Base-by-base conservation (phyloP, 1,140 invertebrate species). In the Pachypsylla venusta region DNA sequence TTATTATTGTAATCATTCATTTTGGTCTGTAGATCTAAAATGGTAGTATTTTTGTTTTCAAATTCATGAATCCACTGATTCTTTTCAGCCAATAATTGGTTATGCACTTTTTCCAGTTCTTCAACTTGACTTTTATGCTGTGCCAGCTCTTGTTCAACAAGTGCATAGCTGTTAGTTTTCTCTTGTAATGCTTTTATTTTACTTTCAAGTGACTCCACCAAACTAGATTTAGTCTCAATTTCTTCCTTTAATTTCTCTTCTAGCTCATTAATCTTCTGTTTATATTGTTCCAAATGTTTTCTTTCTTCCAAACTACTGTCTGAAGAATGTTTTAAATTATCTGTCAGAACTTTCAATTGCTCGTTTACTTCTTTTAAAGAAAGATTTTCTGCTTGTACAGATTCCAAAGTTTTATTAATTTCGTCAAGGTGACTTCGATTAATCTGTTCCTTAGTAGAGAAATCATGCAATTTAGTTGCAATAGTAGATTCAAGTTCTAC, bases 331-430 rank as follows among this genome's bases (percentile, higher is more conserved):
- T 48, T 48, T 22, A 48, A 48, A 4, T n/a, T 48, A 19, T 10
- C 16, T 5, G 42, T 48, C 7, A 48, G 42, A 5, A 22, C 42
- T 48, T 48, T 4, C 5, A 48, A 22, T 19, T 48, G n/a, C 22
- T 48, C 42, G 16, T 48, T 48, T 22, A 48, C 22, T n/a, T 48
- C n/a, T 19, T 48, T 48, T n/a, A 19, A 19, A 48, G 42, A 48
- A 48, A 48, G 16, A 48, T 48, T 48, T n/a, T 48, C 42, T 19
- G 42, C 42, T 48, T 48, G 42, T 19, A 48, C 42, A 3, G 42
- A 48, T 48, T 48, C 42, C 16, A 48, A 48, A 3, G 22, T 48
- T 7, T n/a, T n/a, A 22, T n/a, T 48, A 7, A 48, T n/a, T 48
- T 48, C 42, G 5, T 4, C 7, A 7, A 48, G 16, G 16, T 48